Percentiles rank a stretch among this genome's conserved stretches.
Conservation (phyloP, 2,797 vertebrate species). For the Hirundo rustica region DNA sequence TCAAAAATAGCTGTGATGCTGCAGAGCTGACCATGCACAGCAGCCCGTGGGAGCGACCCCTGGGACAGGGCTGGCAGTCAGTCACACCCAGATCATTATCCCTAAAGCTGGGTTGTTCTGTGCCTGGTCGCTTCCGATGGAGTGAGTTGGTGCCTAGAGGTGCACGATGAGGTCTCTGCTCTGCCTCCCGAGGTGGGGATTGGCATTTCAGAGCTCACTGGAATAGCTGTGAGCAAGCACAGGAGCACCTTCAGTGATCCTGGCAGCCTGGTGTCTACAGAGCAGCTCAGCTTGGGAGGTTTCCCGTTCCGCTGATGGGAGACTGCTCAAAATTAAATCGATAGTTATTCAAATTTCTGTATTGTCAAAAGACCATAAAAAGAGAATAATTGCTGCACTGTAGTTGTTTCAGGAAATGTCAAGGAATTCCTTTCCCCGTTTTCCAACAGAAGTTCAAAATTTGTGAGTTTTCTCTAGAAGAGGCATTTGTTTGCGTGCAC, state of each 20-base stretch:
- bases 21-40: background rate
- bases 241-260: too few relatives aligned
- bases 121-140: background rate
- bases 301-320: background rate
- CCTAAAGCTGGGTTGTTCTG: background rate
- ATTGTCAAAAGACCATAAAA: background rate
- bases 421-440: background rate
- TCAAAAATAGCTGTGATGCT: background rate
- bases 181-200: background rate
- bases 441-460: background rate
- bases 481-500: background rate
- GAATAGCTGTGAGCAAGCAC: background rate
- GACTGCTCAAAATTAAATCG: background rate
- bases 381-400: background rate
- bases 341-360: background rate
- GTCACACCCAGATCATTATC: background rate
- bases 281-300: background rate
- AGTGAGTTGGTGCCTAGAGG: background rate
- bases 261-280: too few relatives aligned
- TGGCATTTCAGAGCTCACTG: background rate
- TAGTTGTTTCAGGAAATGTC: background rate
- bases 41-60: background rate
- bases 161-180: background rate
- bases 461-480: background rate
- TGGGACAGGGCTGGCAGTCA: fast-evolving